Base-by-base conservation (phyloP, 2,888 invertebrate species). In the Trichopoda pennipes region DNA sequence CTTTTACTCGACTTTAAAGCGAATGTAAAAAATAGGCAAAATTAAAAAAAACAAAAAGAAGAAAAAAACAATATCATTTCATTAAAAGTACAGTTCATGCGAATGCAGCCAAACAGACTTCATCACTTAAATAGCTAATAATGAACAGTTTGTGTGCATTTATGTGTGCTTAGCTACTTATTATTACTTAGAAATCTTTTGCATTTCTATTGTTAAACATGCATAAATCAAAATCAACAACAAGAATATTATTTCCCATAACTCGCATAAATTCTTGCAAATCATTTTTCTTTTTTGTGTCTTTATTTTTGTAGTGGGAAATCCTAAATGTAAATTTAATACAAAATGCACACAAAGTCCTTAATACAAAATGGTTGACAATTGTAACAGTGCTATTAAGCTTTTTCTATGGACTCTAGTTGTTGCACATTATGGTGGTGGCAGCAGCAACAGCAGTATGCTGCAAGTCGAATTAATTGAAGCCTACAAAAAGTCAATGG, bases 331-430 rank as follows among this genome's bases (percentile, higher is more conserved):
- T 82, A 75, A 82, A 79, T 79, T 79, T 82, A 82, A 82, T 82
- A 75, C 79, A 82, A 82, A 79, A 66, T 79, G 82, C 75, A 82
- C 75, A 81, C 81, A 81, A 68, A 77, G 82, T 82, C 75, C 69
- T 78, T 75, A 82, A 82, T 79, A 72, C 82, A 82, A 82, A 82
- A 82, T 82, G 79, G 82, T 82, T 82, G 79, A 82, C 82, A 82
- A 82, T 76, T 82, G 75, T 72, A 72, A 70, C 82, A 68, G 60
- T 79, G 70, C 70, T 70, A 63, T 69, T 77, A 69, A 82, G 79
- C 79, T 78, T 82, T 81, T 78, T 78, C 70, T 73, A 68, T 44
- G 53, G 60, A 68, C 21, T 68, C 68, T 68, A 68, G 60, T 75
- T 60, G 66, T 60, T 28, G 60, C 49, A 51, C 32, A 60, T 51